A percentile compares a stretch with the other conserved stretches of the same genome.
These are phyloP conservation scores for Clanis bilineata DNA, from an alignment of 2,888 invertebrate genomes.

Conservation along the genomic window DNA sequence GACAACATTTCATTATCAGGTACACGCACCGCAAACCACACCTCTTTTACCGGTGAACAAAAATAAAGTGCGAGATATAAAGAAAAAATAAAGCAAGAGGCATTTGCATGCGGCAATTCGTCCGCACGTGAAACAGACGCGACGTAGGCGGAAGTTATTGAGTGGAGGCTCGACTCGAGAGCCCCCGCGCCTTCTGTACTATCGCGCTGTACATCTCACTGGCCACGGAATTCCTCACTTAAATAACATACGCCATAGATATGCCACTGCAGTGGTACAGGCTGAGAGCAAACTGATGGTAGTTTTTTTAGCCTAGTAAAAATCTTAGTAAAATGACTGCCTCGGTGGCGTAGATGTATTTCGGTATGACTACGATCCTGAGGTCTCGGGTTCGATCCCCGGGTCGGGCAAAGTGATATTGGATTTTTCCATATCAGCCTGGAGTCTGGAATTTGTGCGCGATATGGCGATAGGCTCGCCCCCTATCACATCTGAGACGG, in stretches of 20 bases:
- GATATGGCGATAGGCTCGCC: too few species aligned
- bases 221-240: constrained; percentile 4
- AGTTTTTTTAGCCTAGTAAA: too few species aligned
- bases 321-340: too few species aligned
- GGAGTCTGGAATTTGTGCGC: too few species aligned
- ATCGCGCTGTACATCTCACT: constrained; percentile 31
- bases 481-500: too few species aligned
- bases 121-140: constrained; percentile 69
- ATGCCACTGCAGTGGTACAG: background rate
- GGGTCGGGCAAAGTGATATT: too few species aligned
- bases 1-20: background rate
- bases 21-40: background rate
- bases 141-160: constrained; percentile 63
- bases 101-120: constrained; percentile 70
- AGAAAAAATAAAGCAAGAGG: constrained; percentile 54
- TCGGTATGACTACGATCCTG: too few species aligned
- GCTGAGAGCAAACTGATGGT: too few species aligned
- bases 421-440: too few species aligned
- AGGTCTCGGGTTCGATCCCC: too few species aligned
- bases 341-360: too few species aligned
- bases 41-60: constrained; percentile 8
- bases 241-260: background rate
- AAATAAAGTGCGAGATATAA: constrained; percentile 15
- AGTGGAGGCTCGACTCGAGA: constrained; percentile 52
- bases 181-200: constrained; percentile 45